These are phyloP conservation scores for Stercorarius parasiticus DNA, from an alignment of 2,113 vertebrate genomes.

Conservation along the genomic window DNA sequence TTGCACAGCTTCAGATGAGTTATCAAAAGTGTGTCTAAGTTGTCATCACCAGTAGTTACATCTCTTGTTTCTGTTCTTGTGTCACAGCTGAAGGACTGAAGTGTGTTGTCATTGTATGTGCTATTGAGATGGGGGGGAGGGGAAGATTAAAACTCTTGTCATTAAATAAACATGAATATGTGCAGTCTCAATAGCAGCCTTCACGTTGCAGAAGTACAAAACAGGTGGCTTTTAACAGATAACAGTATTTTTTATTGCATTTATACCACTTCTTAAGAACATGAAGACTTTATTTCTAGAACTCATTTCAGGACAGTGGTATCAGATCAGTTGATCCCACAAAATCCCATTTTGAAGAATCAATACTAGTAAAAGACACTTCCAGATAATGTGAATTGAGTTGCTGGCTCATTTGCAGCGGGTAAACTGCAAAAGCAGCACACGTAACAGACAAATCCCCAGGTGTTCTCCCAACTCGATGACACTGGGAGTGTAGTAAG, in stretches of 20 bases:
- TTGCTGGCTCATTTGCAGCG: neutral
- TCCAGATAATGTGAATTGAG: neutral
- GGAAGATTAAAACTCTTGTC: neutral
- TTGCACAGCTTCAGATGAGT: slow-evolving; percentile 86
- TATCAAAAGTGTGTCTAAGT: slow-evolving; percentile 81
- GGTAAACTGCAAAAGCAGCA: neutral
- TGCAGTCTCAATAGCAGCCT: neutral
- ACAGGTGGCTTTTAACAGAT: neutral
- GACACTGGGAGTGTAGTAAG: neutral
- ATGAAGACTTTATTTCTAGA: neutral
- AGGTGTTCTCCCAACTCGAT: neutral
- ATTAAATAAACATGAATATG: neutral
- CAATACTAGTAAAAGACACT: neutral
- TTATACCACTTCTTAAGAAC: neutral
- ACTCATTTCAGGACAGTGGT: neutral
- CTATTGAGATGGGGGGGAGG: slow-evolving; percentile 55
- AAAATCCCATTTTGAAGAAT: neutral
- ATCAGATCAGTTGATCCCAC: neutral
- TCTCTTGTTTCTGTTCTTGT: slow-evolving; percentile 39
- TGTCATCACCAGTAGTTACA: slow-evolving; percentile 81
- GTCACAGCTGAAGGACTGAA: slow-evolving; percentile 61
- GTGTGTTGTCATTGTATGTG: slow-evolving; percentile 69
- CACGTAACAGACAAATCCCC: neutral
- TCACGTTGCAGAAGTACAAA: neutral
- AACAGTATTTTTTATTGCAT: neutral